phyloP scores from a whole-genome alignment of 2,888 invertebrate species.

The Agrypnus murinus region DNA sequence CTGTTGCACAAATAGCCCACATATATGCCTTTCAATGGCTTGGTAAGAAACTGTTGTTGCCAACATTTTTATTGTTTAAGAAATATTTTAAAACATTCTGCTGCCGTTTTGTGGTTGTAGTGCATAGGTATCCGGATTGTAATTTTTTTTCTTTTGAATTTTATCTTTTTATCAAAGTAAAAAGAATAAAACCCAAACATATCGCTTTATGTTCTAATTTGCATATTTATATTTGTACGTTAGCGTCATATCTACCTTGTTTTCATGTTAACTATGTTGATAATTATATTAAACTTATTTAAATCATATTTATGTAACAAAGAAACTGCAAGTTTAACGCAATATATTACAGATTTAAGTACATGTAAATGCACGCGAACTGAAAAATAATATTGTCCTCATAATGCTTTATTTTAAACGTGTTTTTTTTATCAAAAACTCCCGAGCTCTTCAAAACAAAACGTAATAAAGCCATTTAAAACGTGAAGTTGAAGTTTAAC shows the following conservation, averaged over 20 bases:
- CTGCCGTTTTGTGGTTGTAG: too few species aligned
- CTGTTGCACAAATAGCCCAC: too few species aligned
- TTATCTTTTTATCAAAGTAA: not conserved
- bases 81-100: too few species aligned
- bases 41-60: too few species aligned
- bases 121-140: too few species aligned
- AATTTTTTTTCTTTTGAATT: not conserved
- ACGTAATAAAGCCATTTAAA: slow-evolving; percentile 7
- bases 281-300: slow-evolving; percentile 24
- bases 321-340: slow-evolving; percentile 23
- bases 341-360: slow-evolving; percentile 27
- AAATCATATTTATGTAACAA: slow-evolving; percentile 31
- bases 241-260: slow-evolving; percentile 3
- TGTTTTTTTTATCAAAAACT: slow-evolving; percentile 1
- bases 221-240: slow-evolving; percentile 17
- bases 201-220: slow-evolving; percentile 18
- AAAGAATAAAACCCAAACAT: not conserved
- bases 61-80: too few species aligned
- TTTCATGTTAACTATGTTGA: slow-evolving; percentile 2
- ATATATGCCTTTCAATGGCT: too few species aligned
- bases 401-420: not conserved
- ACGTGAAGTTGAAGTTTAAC: slow-evolving; percentile 16
- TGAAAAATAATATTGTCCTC: slow-evolving; percentile 12
- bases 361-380: slow-evolving; percentile 22
- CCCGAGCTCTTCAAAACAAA: not conserved